These are phyloP conservation scores for Cyprinodon variegatus DNA, from an alignment of 2,113 vertebrate species.

Conservation along the genomic window DNA sequence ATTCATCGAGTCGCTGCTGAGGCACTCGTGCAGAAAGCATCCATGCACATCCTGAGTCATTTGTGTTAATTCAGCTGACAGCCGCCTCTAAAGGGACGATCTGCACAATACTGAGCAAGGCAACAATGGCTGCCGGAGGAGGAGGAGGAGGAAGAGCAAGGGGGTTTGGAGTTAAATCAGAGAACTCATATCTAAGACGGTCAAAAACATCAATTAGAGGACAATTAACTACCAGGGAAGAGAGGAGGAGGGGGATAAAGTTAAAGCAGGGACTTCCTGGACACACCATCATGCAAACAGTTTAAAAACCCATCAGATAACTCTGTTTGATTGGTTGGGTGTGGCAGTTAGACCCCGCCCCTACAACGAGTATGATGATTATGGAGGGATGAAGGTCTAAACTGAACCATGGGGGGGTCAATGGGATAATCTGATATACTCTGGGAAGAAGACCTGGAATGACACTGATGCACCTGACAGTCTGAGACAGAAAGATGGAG, in stretches of 20 bases:
- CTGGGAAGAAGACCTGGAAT: background rate
- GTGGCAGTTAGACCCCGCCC: background rate
- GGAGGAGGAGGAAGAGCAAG: background rate
- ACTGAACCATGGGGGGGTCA: background rate
- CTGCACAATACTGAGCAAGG: background rate
- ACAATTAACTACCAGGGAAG: no score
- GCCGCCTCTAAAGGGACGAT: background rate
- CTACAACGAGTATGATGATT: background rate
- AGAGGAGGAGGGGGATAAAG: background rate
- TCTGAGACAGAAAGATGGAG: background rate
- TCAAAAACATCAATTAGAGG: background rate
- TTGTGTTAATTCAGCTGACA: background rate
- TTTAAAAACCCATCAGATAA: background rate
- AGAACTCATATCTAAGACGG: background rate
- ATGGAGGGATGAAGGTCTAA: background rate
- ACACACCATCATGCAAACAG: background rate
- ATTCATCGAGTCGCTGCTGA: constrained; percentile 35
- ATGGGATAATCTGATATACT: background rate
- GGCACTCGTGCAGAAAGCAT: constrained; percentile 21
- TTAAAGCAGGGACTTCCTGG: background rate
- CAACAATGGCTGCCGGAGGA: constrained; percentile 44
- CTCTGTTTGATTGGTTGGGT: background rate
- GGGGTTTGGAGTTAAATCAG: constrained; percentile 20
- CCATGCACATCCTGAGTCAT: background rate
- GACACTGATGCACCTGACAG: background rate